phyloP scores from a whole-genome alignment of 2,797 vertebrate species.

The Ptychobarbus kaznakovi region DNA sequence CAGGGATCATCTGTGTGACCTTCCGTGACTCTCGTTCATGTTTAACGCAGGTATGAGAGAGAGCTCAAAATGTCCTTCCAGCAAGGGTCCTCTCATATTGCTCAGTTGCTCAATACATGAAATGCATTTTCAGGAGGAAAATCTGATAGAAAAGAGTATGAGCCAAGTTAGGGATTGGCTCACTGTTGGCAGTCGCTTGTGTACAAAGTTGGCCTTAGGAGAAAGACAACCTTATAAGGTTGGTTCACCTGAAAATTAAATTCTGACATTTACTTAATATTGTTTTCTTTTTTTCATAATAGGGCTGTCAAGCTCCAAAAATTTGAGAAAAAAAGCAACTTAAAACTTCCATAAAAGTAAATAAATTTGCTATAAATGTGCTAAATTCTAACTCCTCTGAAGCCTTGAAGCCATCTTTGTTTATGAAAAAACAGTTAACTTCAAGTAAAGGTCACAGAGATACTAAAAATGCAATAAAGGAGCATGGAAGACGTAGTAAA shows the following conservation, averaged over 20 bases:
- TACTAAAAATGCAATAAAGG: not conserved
- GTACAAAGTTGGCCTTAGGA: constrained; percentile 17
- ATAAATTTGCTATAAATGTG: no score
- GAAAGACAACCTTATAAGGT: constrained; percentile 10
- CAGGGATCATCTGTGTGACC: not conserved
- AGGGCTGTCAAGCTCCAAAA: not conserved
- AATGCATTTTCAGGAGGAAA: not conserved
- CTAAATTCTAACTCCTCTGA: not conserved
- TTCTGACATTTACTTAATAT: not conserved
- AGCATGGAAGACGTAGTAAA: not conserved
- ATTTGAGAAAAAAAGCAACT: not conserved
- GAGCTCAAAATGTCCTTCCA: not conserved
- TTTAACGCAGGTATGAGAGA: not conserved
- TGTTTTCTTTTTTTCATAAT: not conserved
- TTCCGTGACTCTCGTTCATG: not conserved
- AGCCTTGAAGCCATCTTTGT: not conserved
- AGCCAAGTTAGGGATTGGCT: constrained; percentile 18
- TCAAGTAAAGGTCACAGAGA: not conserved
- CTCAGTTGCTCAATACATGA: not conserved
- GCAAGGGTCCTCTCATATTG: not conserved
- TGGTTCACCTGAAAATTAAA: constrained; percentile 20
- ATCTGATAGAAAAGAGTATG: not conserved
- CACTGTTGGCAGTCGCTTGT: not conserved
- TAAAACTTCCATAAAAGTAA: not conserved
- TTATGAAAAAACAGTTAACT: not conserved